phyloP scores from a whole-genome alignment of 1,140 invertebrate species.

The Scaptomyza pallida region DNA sequence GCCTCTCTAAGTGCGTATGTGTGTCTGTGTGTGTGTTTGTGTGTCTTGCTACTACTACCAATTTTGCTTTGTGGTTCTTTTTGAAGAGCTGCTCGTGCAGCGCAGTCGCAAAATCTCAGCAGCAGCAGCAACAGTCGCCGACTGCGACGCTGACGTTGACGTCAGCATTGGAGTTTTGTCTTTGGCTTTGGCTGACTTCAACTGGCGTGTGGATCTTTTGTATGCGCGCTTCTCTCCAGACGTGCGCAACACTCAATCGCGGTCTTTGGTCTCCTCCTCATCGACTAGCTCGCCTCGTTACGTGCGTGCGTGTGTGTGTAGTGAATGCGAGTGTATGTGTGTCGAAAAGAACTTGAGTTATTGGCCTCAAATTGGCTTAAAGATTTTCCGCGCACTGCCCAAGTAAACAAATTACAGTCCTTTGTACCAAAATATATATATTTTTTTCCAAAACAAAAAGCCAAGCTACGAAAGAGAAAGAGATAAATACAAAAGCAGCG shows the following conservation, averaged over 20 bases:
- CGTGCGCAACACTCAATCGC: slow-evolving; percentile 75
- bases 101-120: slow-evolving; percentile 58
- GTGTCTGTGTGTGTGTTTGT: slow-evolving; percentile 11
- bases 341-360: slow-evolving; percentile 52
- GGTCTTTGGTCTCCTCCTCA: slow-evolving; percentile 61
- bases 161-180: slow-evolving; percentile 46
- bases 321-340: slow-evolving; percentile 17
- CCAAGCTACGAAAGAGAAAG: slow-evolving; percentile 13
- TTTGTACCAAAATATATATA: background rate
- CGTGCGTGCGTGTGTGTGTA: slow-evolving; percentile 19
- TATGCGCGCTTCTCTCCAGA: slow-evolving; percentile 71
- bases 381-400: slow-evolving; percentile 13
- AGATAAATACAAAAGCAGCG: slow-evolving; percentile 24
- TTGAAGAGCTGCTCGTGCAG: slow-evolving; percentile 16
- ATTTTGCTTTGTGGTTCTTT: slow-evolving; percentile 74
- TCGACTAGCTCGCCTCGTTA: slow-evolving; percentile 48
- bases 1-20: slow-evolving; percentile 24
- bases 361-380: slow-evolving; percentile 49
- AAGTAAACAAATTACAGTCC: slow-evolving; percentile 26
- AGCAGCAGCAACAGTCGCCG: background rate
- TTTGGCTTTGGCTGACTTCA: slow-evolving; percentile 60
- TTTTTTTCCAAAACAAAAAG: slow-evolving; percentile 32
- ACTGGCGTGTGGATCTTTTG: slow-evolving; percentile 73
- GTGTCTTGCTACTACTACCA: slow-evolving; percentile 48
- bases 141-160: slow-evolving; percentile 7